Evolutionary conservation across 53 echinoderm and acorn worm species (phyloP), one percentile per base, ranked within the genome.

Genomic region (Temnopleurus reevesii): DNA sequence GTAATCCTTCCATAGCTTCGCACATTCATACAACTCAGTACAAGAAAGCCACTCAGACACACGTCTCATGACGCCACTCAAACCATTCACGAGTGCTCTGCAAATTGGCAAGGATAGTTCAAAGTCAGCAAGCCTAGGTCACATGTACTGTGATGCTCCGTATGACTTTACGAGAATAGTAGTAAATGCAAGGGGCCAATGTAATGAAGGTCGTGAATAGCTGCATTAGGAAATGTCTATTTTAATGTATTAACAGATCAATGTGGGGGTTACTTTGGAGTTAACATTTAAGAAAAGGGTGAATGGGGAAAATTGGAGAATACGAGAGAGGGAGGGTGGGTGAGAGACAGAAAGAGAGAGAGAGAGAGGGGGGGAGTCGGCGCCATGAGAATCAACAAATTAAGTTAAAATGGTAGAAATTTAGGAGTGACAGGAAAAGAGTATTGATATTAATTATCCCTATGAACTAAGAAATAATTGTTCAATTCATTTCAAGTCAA

Each of bases 41-140:
- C 43, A 19, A 71, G 41, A 41, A 71, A 41, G 71, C n/a, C 71
- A 41, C 71, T 71, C 71, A 41, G 26, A 7, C 41, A 36, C 17
- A 10, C 21, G n/a, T 65, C 36, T 65, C 65, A 65, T 65, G 65
- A 65, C 41, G 21, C 71, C 36, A 71, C 41, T 41, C 71, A 1
- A 0, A 71, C n/a, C 43, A 38, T 41, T 71, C 36, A 71, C 71
- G 41, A 71, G 71, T 71, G 71, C 71, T 71, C 41, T 5, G 71
- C 15, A 71, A 38, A 71, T 71, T 71, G 71, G 41, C 71, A 31
- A 9, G 38, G 41, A 71, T 36, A 71, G 36, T 71, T 71, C 65
- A 65, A 34, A 65, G 65, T 36, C 65, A 34, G 41, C 38, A 13
- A 38, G 38, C 71, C 34, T 63, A 41, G 71, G 71, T 71, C 71